A percentile compares a stretch with the other conserved stretches of the same genome.
phyloP scores from a whole-genome alignment of 2,797 vertebrate genomes.

The Australoheros facetus region DNA sequence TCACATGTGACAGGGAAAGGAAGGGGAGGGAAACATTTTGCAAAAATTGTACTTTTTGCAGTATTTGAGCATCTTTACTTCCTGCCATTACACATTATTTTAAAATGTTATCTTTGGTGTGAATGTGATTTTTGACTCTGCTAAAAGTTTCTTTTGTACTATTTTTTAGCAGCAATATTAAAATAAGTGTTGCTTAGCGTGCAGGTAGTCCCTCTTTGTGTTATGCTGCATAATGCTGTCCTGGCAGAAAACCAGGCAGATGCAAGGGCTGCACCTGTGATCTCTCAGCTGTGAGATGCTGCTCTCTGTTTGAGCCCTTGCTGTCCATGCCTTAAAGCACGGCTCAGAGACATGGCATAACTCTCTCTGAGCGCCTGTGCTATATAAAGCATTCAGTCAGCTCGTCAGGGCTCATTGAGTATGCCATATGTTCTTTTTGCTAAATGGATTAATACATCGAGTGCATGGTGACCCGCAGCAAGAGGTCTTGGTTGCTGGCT shows the following conservation, averaged over 20 bases:
- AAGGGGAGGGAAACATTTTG: neutral
- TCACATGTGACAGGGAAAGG: neutral
- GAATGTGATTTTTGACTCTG: neutral
- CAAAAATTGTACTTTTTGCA: neutral
- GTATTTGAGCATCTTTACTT: neutral
- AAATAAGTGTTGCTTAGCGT: neutral
- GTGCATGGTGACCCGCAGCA: constrained; percentile 48
- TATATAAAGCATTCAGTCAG: constrained; percentile 57
- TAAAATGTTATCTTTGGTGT: constrained; percentile 1
- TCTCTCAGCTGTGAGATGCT: constrained; percentile 20
- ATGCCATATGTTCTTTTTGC: constrained; percentile 51
- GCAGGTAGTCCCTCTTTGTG: neutral
- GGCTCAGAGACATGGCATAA: constrained; percentile 6
- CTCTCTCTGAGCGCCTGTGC: constrained; percentile 29
- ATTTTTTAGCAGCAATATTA: neutral
- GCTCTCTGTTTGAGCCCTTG: constrained; percentile 22
- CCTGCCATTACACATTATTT: neutral
- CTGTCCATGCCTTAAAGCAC: constrained; percentile 30
- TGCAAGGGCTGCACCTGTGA: constrained; percentile 15
- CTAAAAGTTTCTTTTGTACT: neutral
- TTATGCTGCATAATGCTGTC: neutral
- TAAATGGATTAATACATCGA: constrained; percentile 57
- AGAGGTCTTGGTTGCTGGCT: constrained; percentile 22
- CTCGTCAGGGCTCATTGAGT: constrained; percentile 59
- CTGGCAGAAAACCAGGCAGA: constrained; percentile 15